phyloP scores from a whole-genome alignment of 1,140 invertebrate genomes.

The Papilio machaon region DNA sequence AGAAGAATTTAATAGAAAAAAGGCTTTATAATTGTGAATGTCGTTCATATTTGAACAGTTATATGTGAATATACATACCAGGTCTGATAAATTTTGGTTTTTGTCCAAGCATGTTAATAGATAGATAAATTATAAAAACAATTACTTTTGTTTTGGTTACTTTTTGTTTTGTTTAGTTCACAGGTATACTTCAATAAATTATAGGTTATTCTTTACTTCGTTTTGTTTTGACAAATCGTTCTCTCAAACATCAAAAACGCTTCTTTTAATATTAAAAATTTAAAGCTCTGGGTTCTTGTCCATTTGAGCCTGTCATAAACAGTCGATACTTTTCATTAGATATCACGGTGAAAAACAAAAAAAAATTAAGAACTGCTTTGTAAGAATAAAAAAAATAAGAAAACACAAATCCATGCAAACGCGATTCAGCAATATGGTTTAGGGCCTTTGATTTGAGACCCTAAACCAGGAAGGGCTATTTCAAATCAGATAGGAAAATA shows the following conservation, averaged over 20 bases:
- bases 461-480: too few relatives aligned
- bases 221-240: not conserved
- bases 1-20: conserved; percentile 14
- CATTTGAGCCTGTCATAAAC: too few relatives aligned
- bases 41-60: not conserved
- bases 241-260: not conserved
- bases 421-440: too few relatives aligned
- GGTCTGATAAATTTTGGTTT: conserved; percentile 50
- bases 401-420: too few relatives aligned
- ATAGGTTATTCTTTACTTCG: not conserved
- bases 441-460: too few relatives aligned
- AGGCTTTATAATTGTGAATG: not conserved
- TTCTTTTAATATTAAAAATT: too few relatives aligned
- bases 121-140: not conserved
- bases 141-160: not conserved
- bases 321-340: too few relatives aligned
- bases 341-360: too few relatives aligned
- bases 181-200: not conserved
- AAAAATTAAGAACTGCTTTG: too few relatives aligned
- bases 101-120: conserved; percentile 10
- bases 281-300: too few relatives aligned
- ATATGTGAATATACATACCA: conserved; percentile 39
- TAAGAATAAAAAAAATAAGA: too few relatives aligned
- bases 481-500: too few relatives aligned
- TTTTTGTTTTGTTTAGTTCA: not conserved